phyloP scores from a whole-genome alignment of 2,113 vertebrate genomes.

The Aptenodytes patagonicus region DNA sequence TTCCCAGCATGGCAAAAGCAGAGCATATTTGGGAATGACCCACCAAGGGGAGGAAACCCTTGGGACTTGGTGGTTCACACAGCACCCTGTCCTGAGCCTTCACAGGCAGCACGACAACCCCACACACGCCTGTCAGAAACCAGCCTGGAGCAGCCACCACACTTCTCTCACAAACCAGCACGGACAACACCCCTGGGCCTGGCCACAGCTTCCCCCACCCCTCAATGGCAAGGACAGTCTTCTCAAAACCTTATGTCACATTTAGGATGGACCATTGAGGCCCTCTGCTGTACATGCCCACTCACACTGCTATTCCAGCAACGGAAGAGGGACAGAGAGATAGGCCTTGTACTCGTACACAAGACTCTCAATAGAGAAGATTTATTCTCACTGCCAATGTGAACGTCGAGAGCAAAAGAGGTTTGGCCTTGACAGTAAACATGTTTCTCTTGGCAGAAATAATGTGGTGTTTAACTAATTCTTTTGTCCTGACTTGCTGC shows the following conservation, averaged over 20 bases:
- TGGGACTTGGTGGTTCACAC: background rate
- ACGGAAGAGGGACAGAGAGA: background rate
- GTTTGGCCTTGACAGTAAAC: background rate
- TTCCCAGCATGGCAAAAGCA: background rate
- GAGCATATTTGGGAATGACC: accelerated
- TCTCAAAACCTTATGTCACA: background rate
- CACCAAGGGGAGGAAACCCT: background rate
- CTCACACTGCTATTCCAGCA: background rate
- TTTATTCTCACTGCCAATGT: background rate
- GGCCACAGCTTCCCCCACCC: background rate
- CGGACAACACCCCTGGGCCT: background rate
- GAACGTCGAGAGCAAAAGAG: accelerated
- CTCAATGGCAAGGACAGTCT: accelerated
- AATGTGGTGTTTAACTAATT: background rate
- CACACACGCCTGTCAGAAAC: background rate
- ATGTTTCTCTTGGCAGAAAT: background rate
- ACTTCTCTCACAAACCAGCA: background rate
- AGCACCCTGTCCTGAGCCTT: background rate
- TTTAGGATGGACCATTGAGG: background rate
- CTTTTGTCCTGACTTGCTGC: background rate
- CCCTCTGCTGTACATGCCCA: background rate
- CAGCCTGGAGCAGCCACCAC: background rate
- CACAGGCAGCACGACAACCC: too few species aligned
- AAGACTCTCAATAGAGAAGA: background rate
- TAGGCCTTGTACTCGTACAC: background rate